phyloP scores from a whole-genome alignment of 2,888 invertebrate species.

The Andricus curvator region DNA sequence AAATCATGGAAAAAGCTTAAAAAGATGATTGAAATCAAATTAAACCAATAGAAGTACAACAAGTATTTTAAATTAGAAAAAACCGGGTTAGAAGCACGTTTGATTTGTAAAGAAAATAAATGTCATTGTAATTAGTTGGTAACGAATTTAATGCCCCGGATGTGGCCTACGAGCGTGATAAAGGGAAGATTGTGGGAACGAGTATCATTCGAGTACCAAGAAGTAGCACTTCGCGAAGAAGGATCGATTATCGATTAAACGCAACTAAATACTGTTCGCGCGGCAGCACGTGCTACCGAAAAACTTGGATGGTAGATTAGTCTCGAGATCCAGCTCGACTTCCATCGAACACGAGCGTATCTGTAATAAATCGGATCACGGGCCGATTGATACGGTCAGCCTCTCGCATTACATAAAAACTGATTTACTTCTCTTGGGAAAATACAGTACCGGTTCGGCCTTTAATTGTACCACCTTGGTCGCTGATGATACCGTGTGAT shows the following conservation, averaged over 20 bases:
- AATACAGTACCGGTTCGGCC: conserved; percentile 2
- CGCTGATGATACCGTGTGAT: background rate
- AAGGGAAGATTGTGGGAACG: background rate
- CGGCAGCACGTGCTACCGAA: conserved; percentile 57
- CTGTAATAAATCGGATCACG: conserved; percentile 66
- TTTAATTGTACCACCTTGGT: conserved; percentile 23
- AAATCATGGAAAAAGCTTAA: background rate
- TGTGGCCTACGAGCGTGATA: background rate
- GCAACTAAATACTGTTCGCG: conserved; percentile 46
- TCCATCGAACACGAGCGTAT: conserved; percentile 66
- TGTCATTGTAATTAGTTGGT: background rate
- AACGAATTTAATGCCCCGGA: conserved; percentile 1
- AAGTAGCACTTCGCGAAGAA: conserved; percentile 36
- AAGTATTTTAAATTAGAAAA: background rate
- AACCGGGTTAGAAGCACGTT: background rate
- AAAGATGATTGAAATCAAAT: background rate
- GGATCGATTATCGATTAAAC: conserved; percentile 51
- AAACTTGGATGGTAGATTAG: conserved; percentile 58
- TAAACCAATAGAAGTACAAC: background rate
- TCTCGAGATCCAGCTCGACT: conserved; percentile 52
- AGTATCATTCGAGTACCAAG: conserved; percentile 21
- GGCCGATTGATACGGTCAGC: conserved; percentile 56
- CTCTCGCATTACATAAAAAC: conserved; percentile 52
- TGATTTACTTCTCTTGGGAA: conserved; percentile 29
- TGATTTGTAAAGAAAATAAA: background rate